Evolutionary conservation across 2,797 vertebrate genomes (phyloP).

Genomic region (Bovichtus variegatus): DNA sequence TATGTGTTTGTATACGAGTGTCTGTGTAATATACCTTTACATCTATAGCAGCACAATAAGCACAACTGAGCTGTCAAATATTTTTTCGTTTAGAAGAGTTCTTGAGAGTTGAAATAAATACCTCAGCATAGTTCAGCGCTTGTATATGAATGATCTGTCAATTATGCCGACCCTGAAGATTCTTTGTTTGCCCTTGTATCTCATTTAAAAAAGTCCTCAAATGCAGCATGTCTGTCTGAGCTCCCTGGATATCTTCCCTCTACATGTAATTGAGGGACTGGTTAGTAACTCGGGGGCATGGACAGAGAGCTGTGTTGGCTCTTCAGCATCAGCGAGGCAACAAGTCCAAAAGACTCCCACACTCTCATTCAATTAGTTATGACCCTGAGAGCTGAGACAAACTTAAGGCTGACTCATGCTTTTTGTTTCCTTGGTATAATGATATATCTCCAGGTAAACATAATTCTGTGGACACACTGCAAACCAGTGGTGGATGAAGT

Average conservation of each 20-base stretch:
- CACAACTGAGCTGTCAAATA: slow-evolving; percentile 51
- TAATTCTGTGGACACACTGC: slow-evolving; percentile 23
- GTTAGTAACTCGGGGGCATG: slow-evolving; percentile 47
- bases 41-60: slow-evolving; percentile 1
- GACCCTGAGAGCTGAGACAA: slow-evolving; percentile 58
- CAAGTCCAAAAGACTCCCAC: slow-evolving; percentile 52
- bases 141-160: slow-evolving; percentile 70
- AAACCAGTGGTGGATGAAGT: background rate
- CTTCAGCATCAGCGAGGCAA: slow-evolving; percentile 28
- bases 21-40: slow-evolving; percentile 31
- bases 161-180: slow-evolving; percentile 51
- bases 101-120: slow-evolving; percentile 56
- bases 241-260: slow-evolving; percentile 45
- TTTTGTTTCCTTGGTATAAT: slow-evolving; percentile 49
- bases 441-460: slow-evolving; percentile 40
- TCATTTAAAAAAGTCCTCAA: slow-evolving; percentile 67
- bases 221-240: slow-evolving; percentile 19
- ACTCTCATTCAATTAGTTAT: slow-evolving; percentile 72
- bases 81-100: slow-evolving; percentile 39
- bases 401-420: slow-evolving; percentile 46
- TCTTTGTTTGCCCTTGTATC: slow-evolving; percentile 65
- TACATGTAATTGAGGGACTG: slow-evolving; percentile 73
- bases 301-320: slow-evolving; percentile 35
- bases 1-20: slow-evolving; percentile 41
- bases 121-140: slow-evolving; percentile 44